A percentile compares a stretch with the other conserved stretches of the same genome.
These are phyloP conservation scores for Taenaris catops DNA, from an alignment of 2,888 invertebrate genomes.

Conservation along the genomic window DNA sequence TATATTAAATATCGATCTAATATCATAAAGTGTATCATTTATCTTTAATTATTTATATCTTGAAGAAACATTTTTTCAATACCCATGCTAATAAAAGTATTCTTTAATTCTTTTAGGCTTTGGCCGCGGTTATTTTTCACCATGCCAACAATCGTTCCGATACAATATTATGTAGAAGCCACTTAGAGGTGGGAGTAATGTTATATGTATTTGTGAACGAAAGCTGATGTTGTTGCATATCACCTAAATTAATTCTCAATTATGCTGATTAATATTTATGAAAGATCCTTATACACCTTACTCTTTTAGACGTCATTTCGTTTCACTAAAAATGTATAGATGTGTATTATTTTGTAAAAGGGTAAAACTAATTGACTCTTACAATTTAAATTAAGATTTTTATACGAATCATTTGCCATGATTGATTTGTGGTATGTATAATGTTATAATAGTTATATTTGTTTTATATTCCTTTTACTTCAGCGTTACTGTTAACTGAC, in stretches of 20 bases:
- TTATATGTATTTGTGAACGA: constrained; percentile 40
- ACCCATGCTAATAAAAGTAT: too few species aligned
- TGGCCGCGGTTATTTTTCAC: too few species aligned
- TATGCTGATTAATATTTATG: constrained; percentile 28
- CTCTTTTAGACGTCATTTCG: constrained; percentile 19
- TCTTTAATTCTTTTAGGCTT: too few species aligned
- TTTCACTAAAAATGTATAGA: constrained; percentile 22
- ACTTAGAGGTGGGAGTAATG: too few species aligned
- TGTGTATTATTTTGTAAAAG: constrained; percentile 46
- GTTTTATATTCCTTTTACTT: constrained; percentile 24
- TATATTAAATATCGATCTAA: constrained; percentile 72
- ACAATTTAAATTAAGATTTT: constrained; percentile 39
- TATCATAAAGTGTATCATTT: constrained; percentile 58
- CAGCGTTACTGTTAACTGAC: constrained; percentile 23
- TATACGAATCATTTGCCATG: constrained; percentile 39
- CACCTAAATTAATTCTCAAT: constrained; percentile 34
- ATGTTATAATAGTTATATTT: constrained; percentile 25
- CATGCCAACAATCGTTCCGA: too few species aligned
- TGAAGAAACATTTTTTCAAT: too few species aligned
- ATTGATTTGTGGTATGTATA: constrained; percentile 29
- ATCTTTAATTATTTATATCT: constrained; percentile 48
- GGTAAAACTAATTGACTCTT: constrained; percentile 65
- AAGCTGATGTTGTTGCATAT: constrained; percentile 44
- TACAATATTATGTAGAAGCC: too few species aligned
- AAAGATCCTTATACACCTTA: constrained; percentile 21